A percentile compares a stretch with the other conserved stretches of the same genome.
These are phyloP conservation scores for Mus spicilegus DNA, from an alignment of 2,113 vertebrate species.

Conservation along the genomic window DNA sequence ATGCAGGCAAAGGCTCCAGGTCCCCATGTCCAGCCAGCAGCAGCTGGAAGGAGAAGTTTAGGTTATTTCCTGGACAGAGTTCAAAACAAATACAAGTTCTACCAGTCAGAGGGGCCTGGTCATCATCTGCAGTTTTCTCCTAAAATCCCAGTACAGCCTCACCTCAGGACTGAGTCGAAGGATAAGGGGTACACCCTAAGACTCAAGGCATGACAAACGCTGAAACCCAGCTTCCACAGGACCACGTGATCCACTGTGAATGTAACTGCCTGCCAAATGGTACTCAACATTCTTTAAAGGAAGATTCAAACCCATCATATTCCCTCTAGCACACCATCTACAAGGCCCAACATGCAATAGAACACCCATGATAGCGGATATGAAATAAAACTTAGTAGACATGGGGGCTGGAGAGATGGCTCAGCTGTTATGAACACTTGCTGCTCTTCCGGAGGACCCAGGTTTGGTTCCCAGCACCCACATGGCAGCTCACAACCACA, in stretches of 20 bases:
- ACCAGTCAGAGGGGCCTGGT: background rate
- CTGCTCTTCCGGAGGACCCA: background rate
- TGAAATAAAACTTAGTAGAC: conserved; percentile 13
- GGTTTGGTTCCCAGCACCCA: background rate
- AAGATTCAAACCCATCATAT: background rate
- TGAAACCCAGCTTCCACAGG: background rate
- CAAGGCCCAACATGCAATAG: background rate
- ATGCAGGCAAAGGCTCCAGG: background rate
- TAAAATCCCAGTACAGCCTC: conserved; percentile 34
- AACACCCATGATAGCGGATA: background rate
- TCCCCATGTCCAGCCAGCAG: background rate
- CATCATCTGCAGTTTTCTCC: conserved; percentile 28
- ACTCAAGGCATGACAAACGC: conserved; percentile 11
- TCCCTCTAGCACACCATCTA: background rate
- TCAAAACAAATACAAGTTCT: conserved; percentile 1
- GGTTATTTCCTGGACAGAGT: background rate
- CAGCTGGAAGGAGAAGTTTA: background rate
- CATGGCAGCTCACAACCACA: background rate
- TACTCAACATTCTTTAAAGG: background rate
- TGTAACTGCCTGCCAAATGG: conserved; percentile 55
- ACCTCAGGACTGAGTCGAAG: conserved; percentile 45
- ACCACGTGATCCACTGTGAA: background rate
- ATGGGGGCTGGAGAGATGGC: background rate
- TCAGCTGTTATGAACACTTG: background rate
- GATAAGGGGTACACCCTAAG: background rate